Base-by-base conservation (phyloP, 2,113 vertebrate species). In the Anser brachyrhynchus region DNA sequence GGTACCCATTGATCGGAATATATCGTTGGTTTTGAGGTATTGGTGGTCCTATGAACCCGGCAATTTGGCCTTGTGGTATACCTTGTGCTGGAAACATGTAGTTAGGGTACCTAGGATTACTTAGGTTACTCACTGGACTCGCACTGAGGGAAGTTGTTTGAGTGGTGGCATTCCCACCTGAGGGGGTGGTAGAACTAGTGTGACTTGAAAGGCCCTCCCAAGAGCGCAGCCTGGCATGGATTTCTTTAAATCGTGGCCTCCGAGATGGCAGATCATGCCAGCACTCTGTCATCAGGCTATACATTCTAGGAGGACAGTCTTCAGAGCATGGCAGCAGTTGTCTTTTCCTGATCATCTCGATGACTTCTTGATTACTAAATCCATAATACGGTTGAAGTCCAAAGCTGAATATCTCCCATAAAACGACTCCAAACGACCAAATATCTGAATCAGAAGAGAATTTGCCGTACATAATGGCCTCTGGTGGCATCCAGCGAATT, bases 401-500 rank as follows among this genome's bases (percentile, higher is more conserved):
- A 26, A 99, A 99, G 97, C 99, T 99, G 97, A 99, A 99, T 64
- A 99, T 98, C 94, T 99, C 99, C 99, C 99, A 99, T 37, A 99
- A 88, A 64, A 99, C 98, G 8, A 99, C 99, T 10, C 99, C 99
- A 23, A 99, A 99, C 0, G 99, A 99, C 99, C 99, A 99, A 83
- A 99, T 98, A 96, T 99, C 99, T 0, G 99, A 99, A 97, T 99
- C 99, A 1, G 99, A 98, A 73, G 98, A 99, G 98, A 99, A 99
- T 97, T 99, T 99, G 55, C 99, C 99, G 2, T 99, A 99, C 89
- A 99, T 52, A 58, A 99, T 99, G 86, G 99, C 98, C 97, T 99
- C 99, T 0, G 99, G 99, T 3, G 99, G 98, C 99, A 99, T 99
- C 99, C 99, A 99, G 93, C 99, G 99, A 90, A 99, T 99, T 46